A percentile compares a stretch with the other conserved stretches of the same genome.
phyloP scores from a whole-genome alignment of 30 jellyfish, hydroid and myxozoan genomes.

The Aurelia coerulea region DNA sequence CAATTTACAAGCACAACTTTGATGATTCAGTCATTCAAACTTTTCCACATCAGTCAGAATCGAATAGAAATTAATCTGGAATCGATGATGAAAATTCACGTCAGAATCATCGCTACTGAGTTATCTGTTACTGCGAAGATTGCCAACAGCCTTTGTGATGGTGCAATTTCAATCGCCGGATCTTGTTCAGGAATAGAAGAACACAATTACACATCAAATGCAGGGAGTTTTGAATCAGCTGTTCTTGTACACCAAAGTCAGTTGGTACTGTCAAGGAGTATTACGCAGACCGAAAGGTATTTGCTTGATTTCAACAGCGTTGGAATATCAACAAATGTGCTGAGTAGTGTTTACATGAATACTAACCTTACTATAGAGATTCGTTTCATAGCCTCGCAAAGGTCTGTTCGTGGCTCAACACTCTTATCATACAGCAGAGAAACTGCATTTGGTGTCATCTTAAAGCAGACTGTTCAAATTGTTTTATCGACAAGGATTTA shows the following conservation, averaged over 20 bases:
- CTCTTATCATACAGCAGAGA: constrained; percentile 49
- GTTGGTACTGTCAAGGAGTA: constrained; percentile 3
- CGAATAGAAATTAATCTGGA: constrained; percentile 4
- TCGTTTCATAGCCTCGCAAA: constrained; percentile 28
- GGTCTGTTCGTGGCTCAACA: constrained; percentile 22
- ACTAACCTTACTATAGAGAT: constrained; percentile 42
- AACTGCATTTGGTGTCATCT: constrained; percentile 24
- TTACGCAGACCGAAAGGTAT: neutral
- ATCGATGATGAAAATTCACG: neutral
- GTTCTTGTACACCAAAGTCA: constrained; percentile 18
- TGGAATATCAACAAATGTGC: constrained; percentile 64
- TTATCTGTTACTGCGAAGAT: constrained; percentile 30
- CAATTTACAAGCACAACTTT: neutral
- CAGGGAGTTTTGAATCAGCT: constrained; percentile 8
- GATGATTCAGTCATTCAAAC: neutral
- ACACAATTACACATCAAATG: neutral
- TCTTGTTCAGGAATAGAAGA: constrained; percentile 9
- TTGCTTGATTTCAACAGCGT: constrained; percentile 32
- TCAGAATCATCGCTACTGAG: constrained; percentile 32
- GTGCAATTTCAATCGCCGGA: constrained; percentile 43
- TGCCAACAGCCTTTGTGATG: constrained; percentile 25
- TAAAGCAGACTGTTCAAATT: constrained; percentile 40
- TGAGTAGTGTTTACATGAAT: constrained; percentile 8
- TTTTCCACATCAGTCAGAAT: neutral
- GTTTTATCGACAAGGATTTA: constrained; percentile 22